phyloP scores from a whole-genome alignment of 2,888 invertebrate genomes.

The Saturnia japonica region DNA sequence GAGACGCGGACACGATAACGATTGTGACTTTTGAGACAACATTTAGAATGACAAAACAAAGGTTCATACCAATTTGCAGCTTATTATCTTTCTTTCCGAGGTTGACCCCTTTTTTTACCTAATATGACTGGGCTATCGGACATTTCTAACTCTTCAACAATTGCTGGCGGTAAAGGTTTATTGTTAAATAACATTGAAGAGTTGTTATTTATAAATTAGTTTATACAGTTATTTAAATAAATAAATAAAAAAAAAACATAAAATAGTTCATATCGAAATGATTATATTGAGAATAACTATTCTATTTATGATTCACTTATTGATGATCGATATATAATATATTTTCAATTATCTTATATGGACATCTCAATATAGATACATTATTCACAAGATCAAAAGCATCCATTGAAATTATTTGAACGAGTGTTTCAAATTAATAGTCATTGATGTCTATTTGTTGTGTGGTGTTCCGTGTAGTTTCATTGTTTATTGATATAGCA shows the following conservation, averaged over 20 bases:
- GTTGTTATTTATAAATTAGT: too few relatives aligned
- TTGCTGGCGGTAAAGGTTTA: background rate
- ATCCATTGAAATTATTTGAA: background rate
- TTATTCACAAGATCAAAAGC: background rate
- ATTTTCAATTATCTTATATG: background rate
- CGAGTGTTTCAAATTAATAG: background rate
- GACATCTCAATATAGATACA: background rate
- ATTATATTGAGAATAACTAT: background rate
- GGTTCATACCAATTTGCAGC: too few relatives aligned
- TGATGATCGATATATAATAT: background rate
- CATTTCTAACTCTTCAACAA: background rate
- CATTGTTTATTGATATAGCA: slow-evolving; percentile 21
- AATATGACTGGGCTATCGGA: too few relatives aligned
- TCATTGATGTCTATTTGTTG: slow-evolving; percentile 1
- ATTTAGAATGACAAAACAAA: too few relatives aligned
- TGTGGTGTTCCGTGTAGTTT: slow-evolving; percentile 12
- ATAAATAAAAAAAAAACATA: background rate
- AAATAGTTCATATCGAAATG: background rate
- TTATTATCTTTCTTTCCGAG: too few relatives aligned
- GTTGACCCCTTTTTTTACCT: too few relatives aligned
- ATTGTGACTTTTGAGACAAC: too few relatives aligned
- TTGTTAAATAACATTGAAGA: too few relatives aligned
- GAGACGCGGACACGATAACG: too few relatives aligned
- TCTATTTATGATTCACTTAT: background rate
- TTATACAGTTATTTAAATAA: too few relatives aligned